Evolutionary conservation across 2,888 invertebrate genomes (phyloP).

Genomic region (Trissolcus japonicus): DNA sequence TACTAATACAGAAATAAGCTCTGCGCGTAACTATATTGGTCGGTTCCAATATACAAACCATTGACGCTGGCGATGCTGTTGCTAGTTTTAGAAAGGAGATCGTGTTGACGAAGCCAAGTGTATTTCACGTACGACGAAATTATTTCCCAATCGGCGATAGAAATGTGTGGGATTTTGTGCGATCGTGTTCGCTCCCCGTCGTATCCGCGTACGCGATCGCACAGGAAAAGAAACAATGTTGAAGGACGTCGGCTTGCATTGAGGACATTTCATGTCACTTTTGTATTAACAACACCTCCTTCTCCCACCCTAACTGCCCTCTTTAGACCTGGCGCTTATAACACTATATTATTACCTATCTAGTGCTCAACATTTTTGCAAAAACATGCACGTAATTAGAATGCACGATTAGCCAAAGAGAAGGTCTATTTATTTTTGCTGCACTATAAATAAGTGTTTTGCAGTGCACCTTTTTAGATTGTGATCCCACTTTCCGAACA

Average conservation of each 20-base stretch:
- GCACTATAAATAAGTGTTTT: no score
- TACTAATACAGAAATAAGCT: no score
- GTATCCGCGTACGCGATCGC: slow-evolving; percentile 58
- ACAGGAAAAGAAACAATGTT: slow-evolving; percentile 56
- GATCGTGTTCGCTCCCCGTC: slow-evolving; percentile 59
- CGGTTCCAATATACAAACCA: no score
- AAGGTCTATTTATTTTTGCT: slow-evolving; percentile 32
- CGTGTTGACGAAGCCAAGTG: slow-evolving; percentile 55
- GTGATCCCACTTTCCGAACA: neutral
- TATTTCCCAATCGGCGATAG: slow-evolving; percentile 65
- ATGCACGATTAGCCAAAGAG: slow-evolving; percentile 36
- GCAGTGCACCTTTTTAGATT: neutral
- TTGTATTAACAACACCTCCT: slow-evolving; percentile 43
- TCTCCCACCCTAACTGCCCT: slow-evolving; percentile 35
- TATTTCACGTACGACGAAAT: slow-evolving; percentile 61
- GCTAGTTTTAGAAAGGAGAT: slow-evolving; percentile 70
- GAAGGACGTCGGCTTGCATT: slow-evolving; percentile 57
- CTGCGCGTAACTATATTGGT: no score
- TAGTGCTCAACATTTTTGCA: slow-evolving; percentile 20
- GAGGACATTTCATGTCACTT: slow-evolving; percentile 52
- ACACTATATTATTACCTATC: slow-evolving; percentile 41
- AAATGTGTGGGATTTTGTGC: slow-evolving; percentile 64
- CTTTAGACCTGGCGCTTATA: slow-evolving; percentile 25
- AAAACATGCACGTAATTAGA: slow-evolving; percentile 33
- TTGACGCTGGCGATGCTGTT: slow-evolving; percentile 53